Evolutionary conservation across 2,113 vertebrate genomes (phyloP), one percentile per base, ranked within the genome.

Genomic region (Hemiprocne comata): DNA sequence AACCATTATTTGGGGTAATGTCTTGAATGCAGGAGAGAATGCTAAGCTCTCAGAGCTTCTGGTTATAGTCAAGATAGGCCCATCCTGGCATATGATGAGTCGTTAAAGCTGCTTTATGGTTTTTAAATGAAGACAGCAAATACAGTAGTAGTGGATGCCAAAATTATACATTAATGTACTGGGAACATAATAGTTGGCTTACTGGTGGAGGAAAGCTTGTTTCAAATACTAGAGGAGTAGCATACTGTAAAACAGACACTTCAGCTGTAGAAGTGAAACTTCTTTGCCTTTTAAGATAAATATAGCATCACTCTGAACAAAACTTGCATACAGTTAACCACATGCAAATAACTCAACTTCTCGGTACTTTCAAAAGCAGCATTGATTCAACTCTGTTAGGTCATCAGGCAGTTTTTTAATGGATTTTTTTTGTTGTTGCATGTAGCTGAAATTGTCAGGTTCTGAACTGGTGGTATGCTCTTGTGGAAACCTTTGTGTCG

Each of bases 331-430:
- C 2, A 4, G 11, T 67, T 79, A 55, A 34, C 44, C 4, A 2
- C 17, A 44, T 1, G 5, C 24, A 36, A 73, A 70, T 67, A 40
- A 28, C 26, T 90, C 6, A 50, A 11, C 24, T 74, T 50, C 31
- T 66, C 28, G 15, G 17, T 34, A 5, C 25, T 71, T 78, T 87
- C 5, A 55, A 28, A 91, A 67, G 7, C 38, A 55, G 0, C 42
- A 33, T 38, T 65, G 31, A 31, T 72, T 83, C 18, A 71, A 9
- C 29, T 36, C 2, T 64, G 16, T 55, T 48, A 60, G n/a, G 57
- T 53, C 53, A 44, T 6, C 6, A 4, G 18, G 46, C 23, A 55
- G 0, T 9, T 1, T 48, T 51, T 17, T 3, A n/a, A n/a, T n/a
- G n/a, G n/a, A n/a, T n/a, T n/a, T n/a, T 78, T 64, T 5, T 51